These are phyloP conservation scores for Zosterops hypoxanthus DNA, from an alignment of 2,113 vertebrate genomes.

Conservation along the genomic window DNA sequence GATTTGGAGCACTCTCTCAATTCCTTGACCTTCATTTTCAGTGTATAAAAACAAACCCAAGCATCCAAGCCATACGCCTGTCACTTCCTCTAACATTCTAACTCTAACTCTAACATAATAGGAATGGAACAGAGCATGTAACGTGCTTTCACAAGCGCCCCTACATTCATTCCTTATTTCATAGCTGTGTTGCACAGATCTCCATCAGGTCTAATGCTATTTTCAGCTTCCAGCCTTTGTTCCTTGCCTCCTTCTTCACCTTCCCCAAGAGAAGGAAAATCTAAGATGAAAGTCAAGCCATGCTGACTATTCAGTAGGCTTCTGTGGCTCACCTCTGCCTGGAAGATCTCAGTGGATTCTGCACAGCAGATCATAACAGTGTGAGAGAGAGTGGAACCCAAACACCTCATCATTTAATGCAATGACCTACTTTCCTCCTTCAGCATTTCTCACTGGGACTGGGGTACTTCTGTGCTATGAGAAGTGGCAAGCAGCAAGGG, in stretches of 20 bases:
- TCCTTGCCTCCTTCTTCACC: neutral
- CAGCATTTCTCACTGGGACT: neutral
- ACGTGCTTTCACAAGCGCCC: fast-evolving
- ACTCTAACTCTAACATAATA: neutral
- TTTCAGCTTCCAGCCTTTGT: neutral
- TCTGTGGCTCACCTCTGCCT: neutral
- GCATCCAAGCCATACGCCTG: neutral
- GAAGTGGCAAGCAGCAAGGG: neutral
- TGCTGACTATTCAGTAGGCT: neutral
- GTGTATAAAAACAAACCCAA: neutral
- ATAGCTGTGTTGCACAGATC: neutral
- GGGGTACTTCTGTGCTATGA: neutral
- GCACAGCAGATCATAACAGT: neutral
- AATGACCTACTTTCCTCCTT: neutral
- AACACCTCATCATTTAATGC: neutral
- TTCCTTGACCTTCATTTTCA: neutral
- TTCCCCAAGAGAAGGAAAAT: neutral
- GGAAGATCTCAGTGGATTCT: neutral
- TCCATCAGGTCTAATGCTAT: neutral
- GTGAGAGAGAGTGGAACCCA: neutral
- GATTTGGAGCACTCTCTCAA: neutral
- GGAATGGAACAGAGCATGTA: neutral
- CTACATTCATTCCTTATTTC: neutral
- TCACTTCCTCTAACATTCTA: neutral
- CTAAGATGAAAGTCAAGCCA: neutral